phyloP scores from a whole-genome alignment of 2,113 vertebrate genomes.

The Hippoglossus stenolepis region DNA sequence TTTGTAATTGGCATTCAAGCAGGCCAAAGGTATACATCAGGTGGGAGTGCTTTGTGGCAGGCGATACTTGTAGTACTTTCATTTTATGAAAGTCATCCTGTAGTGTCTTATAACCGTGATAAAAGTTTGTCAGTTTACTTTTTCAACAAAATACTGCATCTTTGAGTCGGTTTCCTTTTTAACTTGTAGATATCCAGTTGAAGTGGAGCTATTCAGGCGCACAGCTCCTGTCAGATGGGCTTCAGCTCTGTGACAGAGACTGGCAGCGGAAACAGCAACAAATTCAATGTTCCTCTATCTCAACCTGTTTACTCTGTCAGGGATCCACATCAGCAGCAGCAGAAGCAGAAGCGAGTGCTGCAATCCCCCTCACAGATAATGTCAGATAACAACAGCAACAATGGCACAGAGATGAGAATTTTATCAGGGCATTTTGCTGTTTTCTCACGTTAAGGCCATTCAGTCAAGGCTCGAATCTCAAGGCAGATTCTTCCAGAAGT shows the following conservation, averaged over 20 bases:
- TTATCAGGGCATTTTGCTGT: conserved; percentile 23
- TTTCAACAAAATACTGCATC: not conserved
- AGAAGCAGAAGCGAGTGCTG: conserved; percentile 3
- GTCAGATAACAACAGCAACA: conserved; percentile 45
- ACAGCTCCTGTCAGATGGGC: conserved; percentile 33
- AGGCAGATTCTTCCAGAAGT: conserved; percentile 18
- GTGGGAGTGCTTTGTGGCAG: too few species aligned
- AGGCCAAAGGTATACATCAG: too few species aligned
- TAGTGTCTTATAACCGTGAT: not conserved
- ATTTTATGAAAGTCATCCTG: not conserved
- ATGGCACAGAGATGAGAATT: conserved; percentile 41
- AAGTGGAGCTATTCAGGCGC: conserved; percentile 38
- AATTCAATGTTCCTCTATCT: conserved; percentile 42
- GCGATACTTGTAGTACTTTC: too few species aligned
- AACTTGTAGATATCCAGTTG: conserved; percentile 22
- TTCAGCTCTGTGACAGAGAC: conserved; percentile 14
- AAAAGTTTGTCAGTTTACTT: not conserved
- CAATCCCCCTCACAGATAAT: conserved; percentile 34
- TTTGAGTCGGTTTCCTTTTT: conserved; percentile 5
- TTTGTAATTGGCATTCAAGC: too few species aligned
- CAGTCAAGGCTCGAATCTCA: conserved; percentile 19
- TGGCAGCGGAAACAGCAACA: conserved; percentile 14
- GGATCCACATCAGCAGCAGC: conserved; percentile 46
- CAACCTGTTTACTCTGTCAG: conserved; percentile 56
- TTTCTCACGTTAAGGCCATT: conserved; percentile 28